phyloP scores from a whole-genome alignment of 2,797 vertebrate genomes.

The Euthynnus affinis region DNA sequence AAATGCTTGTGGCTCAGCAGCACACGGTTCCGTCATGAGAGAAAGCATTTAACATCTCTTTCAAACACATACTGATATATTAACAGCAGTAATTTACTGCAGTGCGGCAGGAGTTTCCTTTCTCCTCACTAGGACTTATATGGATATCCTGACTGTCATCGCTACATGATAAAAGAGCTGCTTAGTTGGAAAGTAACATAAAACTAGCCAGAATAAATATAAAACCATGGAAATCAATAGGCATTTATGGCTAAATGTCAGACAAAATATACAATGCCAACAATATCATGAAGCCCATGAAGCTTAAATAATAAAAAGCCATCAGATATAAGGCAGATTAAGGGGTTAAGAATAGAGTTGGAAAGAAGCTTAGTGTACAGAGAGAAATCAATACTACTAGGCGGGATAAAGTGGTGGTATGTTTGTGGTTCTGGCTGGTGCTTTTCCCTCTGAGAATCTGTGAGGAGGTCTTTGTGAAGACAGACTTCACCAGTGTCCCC shows the following conservation, averaged over 20 bases:
- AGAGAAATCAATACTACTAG: conserved; percentile 35
- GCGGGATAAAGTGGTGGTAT: neutral
- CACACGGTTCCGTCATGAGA: neutral
- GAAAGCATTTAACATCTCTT: neutral
- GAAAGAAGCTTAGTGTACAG: conserved; percentile 26
- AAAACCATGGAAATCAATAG: neutral
- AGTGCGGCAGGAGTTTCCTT: neutral
- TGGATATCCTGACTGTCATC: neutral
- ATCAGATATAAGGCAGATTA: conserved; percentile 34
- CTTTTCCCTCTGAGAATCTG: conserved; percentile 10
- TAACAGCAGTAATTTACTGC: neutral
- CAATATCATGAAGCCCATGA: neutral
- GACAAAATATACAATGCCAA: neutral
- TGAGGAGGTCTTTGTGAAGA: conserved; percentile 2
- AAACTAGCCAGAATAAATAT: neutral
- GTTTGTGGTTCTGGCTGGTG: conserved; percentile 16
- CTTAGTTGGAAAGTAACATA: neutral
- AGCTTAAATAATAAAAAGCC: conserved; percentile 11
- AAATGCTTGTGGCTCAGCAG: neutral
- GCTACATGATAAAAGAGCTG: too few relatives aligned
- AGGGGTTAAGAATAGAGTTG: conserved; percentile 14
- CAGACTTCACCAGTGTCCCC: neutral
- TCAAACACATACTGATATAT: neutral
- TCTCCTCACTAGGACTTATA: neutral
- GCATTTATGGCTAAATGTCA: neutral